Evolutionary conservation across 2,888 invertebrate species (phyloP), one percentile per base, ranked within the genome.

Genomic region (Cancer borealis): DNA sequence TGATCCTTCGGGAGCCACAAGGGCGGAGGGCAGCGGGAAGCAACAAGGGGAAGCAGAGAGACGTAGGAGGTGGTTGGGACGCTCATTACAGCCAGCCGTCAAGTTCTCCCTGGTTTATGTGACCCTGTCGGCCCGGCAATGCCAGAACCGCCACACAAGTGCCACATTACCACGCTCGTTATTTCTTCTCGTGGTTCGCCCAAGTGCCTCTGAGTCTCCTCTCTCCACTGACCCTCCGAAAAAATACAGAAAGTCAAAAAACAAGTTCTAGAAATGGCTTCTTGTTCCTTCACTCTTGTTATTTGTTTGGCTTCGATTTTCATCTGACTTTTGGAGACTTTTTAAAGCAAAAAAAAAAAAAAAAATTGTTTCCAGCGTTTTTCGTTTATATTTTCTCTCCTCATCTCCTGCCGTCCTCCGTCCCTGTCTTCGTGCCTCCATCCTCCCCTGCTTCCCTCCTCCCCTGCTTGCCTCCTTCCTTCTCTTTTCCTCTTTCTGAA

Each of bases 1-100:
- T 26, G 79, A 30, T 17, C 26, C 79, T 26, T 12, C 5, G 30
- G 79, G 79, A 79, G 79, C 79, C 21, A 66, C 66, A 66, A 66
- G 66, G 66, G 66, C 66, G n/a, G 79, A 8, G 60, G 30, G 39
- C 21, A 12, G 66, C 91, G 91, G 45, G 91, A 39, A 91, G 91
- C 91, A 91, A 91, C 91, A 91, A 91, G 91, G 39, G 45, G 66
- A 8, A 21, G 90, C 39, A 66, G 91, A 30, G 91, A 79, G 30
- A 79, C 79, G 79, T 79, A 79, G 79, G 79, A 30, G 79, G 79
- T 91, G 66, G 91, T 91, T 66, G 91, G 91, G 54, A 39, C 45
- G 91, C 60, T 91, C 91, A 91, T 91, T 91, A 66, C 91, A 60
- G 91, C 60, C 91, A 21, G 66, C 66, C 91, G 91, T 91, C 91